Evolutionary conservation across 92 coral and sea anemone genomes (phyloP).

Genomic region (Palythoa grandiflora): DNA sequence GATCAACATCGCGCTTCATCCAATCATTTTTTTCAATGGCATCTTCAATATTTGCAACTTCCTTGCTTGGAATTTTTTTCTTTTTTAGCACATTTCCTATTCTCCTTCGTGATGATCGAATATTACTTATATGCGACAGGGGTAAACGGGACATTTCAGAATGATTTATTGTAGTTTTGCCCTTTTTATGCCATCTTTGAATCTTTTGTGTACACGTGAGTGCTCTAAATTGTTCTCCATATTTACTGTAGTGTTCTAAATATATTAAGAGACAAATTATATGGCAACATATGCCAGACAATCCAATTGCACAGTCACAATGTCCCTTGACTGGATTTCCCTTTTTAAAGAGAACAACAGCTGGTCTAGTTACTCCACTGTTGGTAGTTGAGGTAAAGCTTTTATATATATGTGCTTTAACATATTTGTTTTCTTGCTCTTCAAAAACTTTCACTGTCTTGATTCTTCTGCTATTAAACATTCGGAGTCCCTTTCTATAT

Average conservation of each 20-base stretch:
- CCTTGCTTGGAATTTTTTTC: constrained; percentile 32
- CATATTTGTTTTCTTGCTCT: constrained; percentile 45
- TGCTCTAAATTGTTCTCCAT: constrained; percentile 53
- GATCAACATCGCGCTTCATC: constrained; percentile 62
- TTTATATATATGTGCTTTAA: constrained; percentile 60
- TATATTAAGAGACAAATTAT: constrained; percentile 59
- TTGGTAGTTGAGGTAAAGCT: constrained; percentile 58
- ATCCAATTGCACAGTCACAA: constrained; percentile 64
- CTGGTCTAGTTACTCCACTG: constrained; percentile 46
- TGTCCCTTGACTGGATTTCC: constrained; percentile 61
- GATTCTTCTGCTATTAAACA: constrained; percentile 67
- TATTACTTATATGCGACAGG: constrained; percentile 45
- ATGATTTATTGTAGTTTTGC: constrained; percentile 23
- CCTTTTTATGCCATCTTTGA: constrained; percentile 58
- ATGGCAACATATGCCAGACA: too few relatives aligned
- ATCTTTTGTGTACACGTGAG: constrained; percentile 62
- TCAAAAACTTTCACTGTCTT: constrained; percentile 62
- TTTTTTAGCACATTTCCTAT: constrained; percentile 46
- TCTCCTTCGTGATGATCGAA: too few relatives aligned
- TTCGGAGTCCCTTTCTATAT: constrained; percentile 64
- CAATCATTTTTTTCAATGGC: constrained; percentile 54
- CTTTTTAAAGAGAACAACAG: constrained; percentile 7
- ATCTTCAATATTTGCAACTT: constrained; percentile 37
- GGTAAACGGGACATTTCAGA: constrained; percentile 43
- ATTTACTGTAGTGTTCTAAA: constrained; percentile 55